A percentile compares a stretch with the other conserved stretches of the same genome.
Conservation (phyloP, 2,888 invertebrate genomes). For the Heteromurus nitidus region DNA sequence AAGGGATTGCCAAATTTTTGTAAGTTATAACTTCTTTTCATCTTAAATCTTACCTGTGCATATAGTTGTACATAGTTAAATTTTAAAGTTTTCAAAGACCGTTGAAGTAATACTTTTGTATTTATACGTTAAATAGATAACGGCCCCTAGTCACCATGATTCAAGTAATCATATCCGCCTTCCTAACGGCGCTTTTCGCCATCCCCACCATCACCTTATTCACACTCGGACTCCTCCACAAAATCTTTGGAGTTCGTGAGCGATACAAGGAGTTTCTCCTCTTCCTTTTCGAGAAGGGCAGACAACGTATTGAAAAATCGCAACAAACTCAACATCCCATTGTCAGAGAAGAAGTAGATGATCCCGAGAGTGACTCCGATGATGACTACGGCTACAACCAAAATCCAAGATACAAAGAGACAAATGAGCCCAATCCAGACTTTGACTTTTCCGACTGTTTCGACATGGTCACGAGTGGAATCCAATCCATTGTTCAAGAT, state of each 20-base stretch:
- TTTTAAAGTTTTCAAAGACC: background rate
- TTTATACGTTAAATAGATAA: slow-evolving; percentile 18
- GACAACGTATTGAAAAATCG: slow-evolving; percentile 55
- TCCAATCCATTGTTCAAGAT: slow-evolving; percentile 79
- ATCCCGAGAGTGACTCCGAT: slow-evolving; percentile 16
- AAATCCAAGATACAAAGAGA: slow-evolving; percentile 33
- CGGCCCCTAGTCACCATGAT: slow-evolving; percentile 20
- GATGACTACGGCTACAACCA: slow-evolving; percentile 14
- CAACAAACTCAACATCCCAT: slow-evolving; percentile 29
- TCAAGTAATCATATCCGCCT: slow-evolving; percentile 57
- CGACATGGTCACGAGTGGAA: slow-evolving; percentile 83
- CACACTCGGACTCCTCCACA: slow-evolving; percentile 54
- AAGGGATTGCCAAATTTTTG: too few species aligned
- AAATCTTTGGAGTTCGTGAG: slow-evolving; percentile 64
- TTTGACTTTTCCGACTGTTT: slow-evolving; percentile 80
- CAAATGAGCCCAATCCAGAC: slow-evolving; percentile 59
- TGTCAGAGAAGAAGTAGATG: background rate
- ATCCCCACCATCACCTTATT: slow-evolving; percentile 60
- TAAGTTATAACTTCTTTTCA: too few species aligned
- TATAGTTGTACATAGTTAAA: background rate
- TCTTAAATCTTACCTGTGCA: too few species aligned
- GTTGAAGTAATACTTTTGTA: background rate
- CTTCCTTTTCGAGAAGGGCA: slow-evolving; percentile 60
- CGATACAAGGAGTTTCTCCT: slow-evolving; percentile 65
- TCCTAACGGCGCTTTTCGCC: slow-evolving; percentile 53